Conservation (phyloP, 2,888 invertebrate genomes). For the Drosophila fungiperda region DNA sequence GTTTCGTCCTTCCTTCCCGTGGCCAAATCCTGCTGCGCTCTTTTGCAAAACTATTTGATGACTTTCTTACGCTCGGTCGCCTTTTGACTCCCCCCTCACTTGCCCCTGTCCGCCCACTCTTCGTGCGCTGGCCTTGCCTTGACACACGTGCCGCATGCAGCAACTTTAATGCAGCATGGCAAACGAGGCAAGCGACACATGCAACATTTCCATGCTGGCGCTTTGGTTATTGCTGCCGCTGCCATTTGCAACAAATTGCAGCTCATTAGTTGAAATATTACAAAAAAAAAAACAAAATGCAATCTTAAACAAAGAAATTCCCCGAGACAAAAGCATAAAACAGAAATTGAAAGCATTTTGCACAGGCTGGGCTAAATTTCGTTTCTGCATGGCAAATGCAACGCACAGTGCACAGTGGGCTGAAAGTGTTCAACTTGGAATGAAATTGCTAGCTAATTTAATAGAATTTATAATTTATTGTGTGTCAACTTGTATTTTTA, state of each 20-base stretch:
- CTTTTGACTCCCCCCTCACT: conserved; percentile 27
- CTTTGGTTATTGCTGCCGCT: conserved; percentile 10
- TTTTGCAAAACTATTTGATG: conserved; percentile 67
- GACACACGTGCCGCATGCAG: conserved; percentile 51
- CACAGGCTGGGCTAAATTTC: conserved; percentile 17
- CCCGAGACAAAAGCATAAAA: conserved; percentile 66
- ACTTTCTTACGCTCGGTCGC: conserved; percentile 70
- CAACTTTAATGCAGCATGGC: conserved; percentile 48
- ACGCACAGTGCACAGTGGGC: conserved; percentile 46
- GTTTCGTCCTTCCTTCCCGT: conserved; percentile 7
- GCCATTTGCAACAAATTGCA: conserved; percentile 76
- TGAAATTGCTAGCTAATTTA: not conserved
- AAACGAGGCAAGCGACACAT: conserved; percentile 49
- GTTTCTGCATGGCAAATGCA: conserved; percentile 57
- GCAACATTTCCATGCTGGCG: conserved; percentile 40
- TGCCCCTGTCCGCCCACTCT: too few species aligned
- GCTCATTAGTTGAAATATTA: conserved; percentile 72
- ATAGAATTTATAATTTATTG: not conserved
- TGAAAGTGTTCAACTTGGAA: not conserved
- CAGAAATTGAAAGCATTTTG: conserved; percentile 49
- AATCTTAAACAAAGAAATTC: not conserved
- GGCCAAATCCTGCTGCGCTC: conserved; percentile 38
- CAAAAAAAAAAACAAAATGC: conserved; percentile 4
- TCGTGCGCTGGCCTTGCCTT: not conserved
- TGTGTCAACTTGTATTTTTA: too few species aligned